These are phyloP conservation scores for Leptoteleia sp. DNA, from an alignment of 1,140 invertebrate species.

Conservation along the genomic window DNA sequence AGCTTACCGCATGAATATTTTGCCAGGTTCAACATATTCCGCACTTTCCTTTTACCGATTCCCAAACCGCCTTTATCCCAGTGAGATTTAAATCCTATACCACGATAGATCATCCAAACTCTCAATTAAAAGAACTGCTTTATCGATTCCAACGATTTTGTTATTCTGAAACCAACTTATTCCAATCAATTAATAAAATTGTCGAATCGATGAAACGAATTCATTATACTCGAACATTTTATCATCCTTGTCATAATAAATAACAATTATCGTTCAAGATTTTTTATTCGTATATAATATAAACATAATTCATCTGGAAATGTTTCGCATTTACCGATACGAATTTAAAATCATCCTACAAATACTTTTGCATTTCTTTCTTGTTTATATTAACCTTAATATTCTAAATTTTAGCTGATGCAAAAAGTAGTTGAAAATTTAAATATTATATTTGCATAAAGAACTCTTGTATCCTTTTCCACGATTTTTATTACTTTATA, in stretches of 20 bases:
- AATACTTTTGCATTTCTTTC: background rate
- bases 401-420: too few species aligned
- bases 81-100: conserved; percentile 36
- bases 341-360: too few species aligned
- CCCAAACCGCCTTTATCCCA: conserved; percentile 30
- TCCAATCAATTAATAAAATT: conserved; percentile 1
- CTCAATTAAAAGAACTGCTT: conserved; percentile 14
- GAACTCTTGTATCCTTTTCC: too few species aligned
- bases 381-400: background rate
- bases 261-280: conserved; percentile 9
- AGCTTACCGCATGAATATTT: conserved; percentile 72
- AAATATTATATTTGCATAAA: too few species aligned
- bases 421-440: too few species aligned
- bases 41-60: conserved; percentile 48
- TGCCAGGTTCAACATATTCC: conserved; percentile 57
- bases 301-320: background rate
- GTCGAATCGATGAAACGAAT: conserved; percentile 15
- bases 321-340: too few species aligned
- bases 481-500: too few species aligned
- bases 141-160: conserved; percentile 28
- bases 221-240: background rate
- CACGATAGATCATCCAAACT: conserved; percentile 38
- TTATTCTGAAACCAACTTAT: background rate
- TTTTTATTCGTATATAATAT: conserved; percentile 12
- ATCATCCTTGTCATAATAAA: background rate